Percentiles rank a stretch among this genome's conserved stretches.
Conservation (phyloP, 2,888 invertebrate species). For the Charanyca ferruginea region DNA sequence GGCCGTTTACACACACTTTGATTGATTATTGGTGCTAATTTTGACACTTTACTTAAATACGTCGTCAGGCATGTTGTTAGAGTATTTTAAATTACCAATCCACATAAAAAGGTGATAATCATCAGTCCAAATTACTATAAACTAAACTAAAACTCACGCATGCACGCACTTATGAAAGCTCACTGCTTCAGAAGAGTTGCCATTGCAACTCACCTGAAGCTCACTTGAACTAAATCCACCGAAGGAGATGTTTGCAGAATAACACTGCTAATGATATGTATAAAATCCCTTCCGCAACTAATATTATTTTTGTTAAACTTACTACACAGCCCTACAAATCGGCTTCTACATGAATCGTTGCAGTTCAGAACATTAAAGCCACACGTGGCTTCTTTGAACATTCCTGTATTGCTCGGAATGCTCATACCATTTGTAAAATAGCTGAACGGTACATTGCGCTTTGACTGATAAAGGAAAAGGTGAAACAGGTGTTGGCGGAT, state of each 20-base stretch:
- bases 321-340: constrained; percentile 20
- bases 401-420: constrained; percentile 24
- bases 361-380: constrained; percentile 19
- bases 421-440: constrained; percentile 33
- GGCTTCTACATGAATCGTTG: constrained; percentile 12
- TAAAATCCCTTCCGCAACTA: too few relatives aligned
- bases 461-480: constrained; percentile 30
- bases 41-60: constrained; percentile 6
- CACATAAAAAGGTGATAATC: background rate
- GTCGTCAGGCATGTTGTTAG: constrained; percentile 28
- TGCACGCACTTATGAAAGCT: too few relatives aligned
- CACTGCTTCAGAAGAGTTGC: too few relatives aligned
- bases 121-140: too few relatives aligned
- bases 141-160: too few relatives aligned
- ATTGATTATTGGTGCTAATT: constrained; percentile 10
- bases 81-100: constrained; percentile 19
- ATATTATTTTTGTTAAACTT: too few relatives aligned
- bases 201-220: too few relatives aligned
- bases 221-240: too few relatives aligned
- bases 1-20: background rate
- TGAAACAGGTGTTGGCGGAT: constrained; percentile 9
- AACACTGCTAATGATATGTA: too few relatives aligned
- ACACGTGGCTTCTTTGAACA: constrained; percentile 27
- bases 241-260: too few relatives aligned
- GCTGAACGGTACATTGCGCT: constrained; percentile 34